Base-by-base conservation (phyloP, 2,888 invertebrate genomes). In the Lottia scabra region DNA sequence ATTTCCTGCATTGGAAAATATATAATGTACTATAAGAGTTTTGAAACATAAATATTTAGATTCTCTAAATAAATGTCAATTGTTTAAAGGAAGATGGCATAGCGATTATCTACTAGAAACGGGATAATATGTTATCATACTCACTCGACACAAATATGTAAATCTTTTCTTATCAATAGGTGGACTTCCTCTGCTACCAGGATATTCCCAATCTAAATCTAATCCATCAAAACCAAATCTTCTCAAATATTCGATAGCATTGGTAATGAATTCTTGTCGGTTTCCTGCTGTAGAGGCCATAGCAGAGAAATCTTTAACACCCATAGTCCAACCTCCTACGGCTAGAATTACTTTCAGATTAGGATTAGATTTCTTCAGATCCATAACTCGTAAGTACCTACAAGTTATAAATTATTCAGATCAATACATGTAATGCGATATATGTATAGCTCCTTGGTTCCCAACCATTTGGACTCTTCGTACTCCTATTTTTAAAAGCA, bases 171-270 rank as follows among this genome's bases (percentile, higher is more conserved):
- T 84, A 75, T 87, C 87, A 44, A 75, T 82, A 0, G 84, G 77
- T 3, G 87, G 87, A 72, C 87, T 86, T 10, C 86, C 86, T 69
- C 86, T 73, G 63, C 80, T 80, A 15, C 19, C 69, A 0, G 97
- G 97, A 87, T 97, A 97, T 86, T 96, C 96, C 97, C 97, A 98
- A 84, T 97, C 96, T 63, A 97, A 91, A 84, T 96, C 96, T 0
- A 97, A 90, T 12, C 98, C 98, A 77, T 94, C 92, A 87, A 97
- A 97, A 66, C 94, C 93, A 85, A 80, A 68, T 15, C 78, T 67
- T 65, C 83, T 78, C 44, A 79, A 71, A 75, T 74, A 83, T 56
- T 63, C 71, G 44, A 66, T 76, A 67, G 66, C 68, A 65, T 65
- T 65, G 12, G 44, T 19, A 13, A 70, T 67, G 30, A 76, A 76